phyloP scores from a whole-genome alignment of 2,113 vertebrate species.

The Tapirus terrestris region DNA sequence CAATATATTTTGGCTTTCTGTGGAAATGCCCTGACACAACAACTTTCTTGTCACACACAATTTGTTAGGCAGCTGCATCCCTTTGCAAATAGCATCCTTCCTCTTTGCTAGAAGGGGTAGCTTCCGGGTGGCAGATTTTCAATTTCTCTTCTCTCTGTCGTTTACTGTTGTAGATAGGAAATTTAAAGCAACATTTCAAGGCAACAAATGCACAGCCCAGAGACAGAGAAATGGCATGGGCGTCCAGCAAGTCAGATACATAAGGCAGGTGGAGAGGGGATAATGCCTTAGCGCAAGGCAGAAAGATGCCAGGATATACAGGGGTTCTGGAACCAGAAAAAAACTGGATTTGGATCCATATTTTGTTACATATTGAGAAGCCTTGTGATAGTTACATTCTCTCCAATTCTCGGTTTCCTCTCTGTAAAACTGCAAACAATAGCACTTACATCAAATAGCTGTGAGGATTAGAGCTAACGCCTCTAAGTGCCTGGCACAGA shows the following conservation, averaged over 20 bases:
- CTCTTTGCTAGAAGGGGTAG: slow-evolving; percentile 17
- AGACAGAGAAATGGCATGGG: neutral
- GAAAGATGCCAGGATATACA: neutral
- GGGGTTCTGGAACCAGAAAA: neutral
- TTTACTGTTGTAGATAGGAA: neutral
- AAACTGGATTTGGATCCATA: neutral
- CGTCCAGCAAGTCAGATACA: neutral
- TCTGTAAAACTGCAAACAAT: neutral
- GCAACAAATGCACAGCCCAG: neutral
- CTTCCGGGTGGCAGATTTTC: slow-evolving; percentile 52
- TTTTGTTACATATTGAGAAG: neutral
- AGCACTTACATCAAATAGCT: neutral
- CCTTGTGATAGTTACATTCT: accelerated
- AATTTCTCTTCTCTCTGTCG: slow-evolving; percentile 36
- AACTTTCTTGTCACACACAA: slow-evolving; percentile 71
- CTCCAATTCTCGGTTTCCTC: neutral
- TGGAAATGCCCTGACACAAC: slow-evolving; percentile 74
- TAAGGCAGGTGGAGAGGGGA: neutral
- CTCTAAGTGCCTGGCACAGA: neutral
- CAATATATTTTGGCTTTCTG: slow-evolving; percentile 55
- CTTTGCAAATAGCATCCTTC: slow-evolving; percentile 40
- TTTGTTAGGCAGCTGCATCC: slow-evolving; percentile 62
- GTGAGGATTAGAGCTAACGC: neutral
- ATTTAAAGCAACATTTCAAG: slow-evolving; percentile 57
- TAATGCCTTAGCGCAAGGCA: accelerated